phyloP scores from a whole-genome alignment of 2,888 invertebrate species.

The Clusia tigrina region DNA sequence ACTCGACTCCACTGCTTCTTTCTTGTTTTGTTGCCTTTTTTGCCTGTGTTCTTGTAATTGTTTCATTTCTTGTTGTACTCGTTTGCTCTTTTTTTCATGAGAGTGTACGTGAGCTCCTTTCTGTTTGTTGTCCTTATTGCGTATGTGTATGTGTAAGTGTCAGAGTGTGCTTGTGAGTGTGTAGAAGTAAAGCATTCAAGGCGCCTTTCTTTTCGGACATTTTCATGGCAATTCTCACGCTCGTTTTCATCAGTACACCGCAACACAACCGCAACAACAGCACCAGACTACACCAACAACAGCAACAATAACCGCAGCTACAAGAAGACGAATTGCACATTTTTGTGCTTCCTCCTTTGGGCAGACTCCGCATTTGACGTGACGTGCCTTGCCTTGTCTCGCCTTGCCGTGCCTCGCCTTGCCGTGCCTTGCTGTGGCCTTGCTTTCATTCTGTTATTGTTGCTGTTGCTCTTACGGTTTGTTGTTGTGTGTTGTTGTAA shows the following conservation, averaged over 20 bases:
- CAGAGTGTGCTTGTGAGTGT: too few relatives aligned
- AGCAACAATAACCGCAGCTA: slow-evolving; percentile 1
- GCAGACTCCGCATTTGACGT: neutral
- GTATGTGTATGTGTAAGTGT: neutral
- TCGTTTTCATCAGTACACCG: neutral
- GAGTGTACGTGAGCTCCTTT: too few relatives aligned
- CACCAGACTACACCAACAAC: neutral
- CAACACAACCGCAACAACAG: neutral
- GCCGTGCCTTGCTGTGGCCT: too few relatives aligned
- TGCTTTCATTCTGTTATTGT: too few relatives aligned
- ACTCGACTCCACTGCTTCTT: too few relatives aligned
- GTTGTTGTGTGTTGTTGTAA: neutral
- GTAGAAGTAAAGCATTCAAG: too few relatives aligned
- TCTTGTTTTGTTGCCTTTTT: neutral
- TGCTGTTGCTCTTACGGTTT: neutral
- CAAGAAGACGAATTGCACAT: neutral
- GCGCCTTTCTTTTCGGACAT: neutral
- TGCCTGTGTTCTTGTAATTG: neutral
- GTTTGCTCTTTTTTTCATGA: neutral
- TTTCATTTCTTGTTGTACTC: neutral
- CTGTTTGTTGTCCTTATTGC: neutral
- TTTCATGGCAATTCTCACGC: slow-evolving; percentile 4
- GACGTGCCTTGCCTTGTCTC: too few relatives aligned
- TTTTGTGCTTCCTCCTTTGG: neutral
- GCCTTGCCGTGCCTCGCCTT: too few relatives aligned